These are phyloP conservation scores for Ditula angustiorana DNA, from an alignment of 2,888 invertebrate species.

Conservation along the genomic window DNA sequence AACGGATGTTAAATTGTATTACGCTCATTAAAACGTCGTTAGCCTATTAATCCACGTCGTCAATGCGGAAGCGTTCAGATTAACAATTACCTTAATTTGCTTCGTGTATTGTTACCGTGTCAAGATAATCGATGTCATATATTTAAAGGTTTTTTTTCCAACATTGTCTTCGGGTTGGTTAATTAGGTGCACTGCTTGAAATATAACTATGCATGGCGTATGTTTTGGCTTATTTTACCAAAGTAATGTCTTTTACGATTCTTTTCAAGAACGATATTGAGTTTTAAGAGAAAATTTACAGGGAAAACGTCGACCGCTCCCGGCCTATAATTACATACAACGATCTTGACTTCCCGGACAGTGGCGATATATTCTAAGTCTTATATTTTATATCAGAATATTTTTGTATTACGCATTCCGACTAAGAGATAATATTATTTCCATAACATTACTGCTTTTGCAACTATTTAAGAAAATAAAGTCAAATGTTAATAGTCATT, in stretches of 20 bases:
- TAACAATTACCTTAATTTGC: conserved; percentile 18
- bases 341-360: conserved; percentile 96
- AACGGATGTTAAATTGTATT: conserved; percentile 28
- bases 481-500: not conserved
- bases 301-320: conserved; percentile 88
- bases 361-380: conserved; percentile 90
- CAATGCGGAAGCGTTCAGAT: conserved; percentile 24
- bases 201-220: conserved; percentile 16
- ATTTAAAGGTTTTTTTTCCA: conserved; percentile 1
- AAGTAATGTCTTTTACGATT: not conserved
- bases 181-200: not conserved
- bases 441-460: conserved; percentile 1
- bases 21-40: conserved; percentile 33
- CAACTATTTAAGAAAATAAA: not conserved
- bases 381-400: conserved; percentile 41
- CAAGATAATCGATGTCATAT: not conserved
- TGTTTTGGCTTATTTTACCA: conserved; percentile 3
- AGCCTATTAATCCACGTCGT: conserved; percentile 34
- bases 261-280: conserved; percentile 52
- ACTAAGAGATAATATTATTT: conserved; percentile 37
- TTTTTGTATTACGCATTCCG: conserved; percentile 54
- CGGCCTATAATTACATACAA: conserved; percentile 94
- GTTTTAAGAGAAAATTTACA: conserved; percentile 81
- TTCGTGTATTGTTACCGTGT: conserved; percentile 4
- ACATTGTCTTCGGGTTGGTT: not conserved